Evolutionary conservation across 2,113 vertebrate genomes (phyloP).

Genomic region (Myotis lucifugus): DNA sequence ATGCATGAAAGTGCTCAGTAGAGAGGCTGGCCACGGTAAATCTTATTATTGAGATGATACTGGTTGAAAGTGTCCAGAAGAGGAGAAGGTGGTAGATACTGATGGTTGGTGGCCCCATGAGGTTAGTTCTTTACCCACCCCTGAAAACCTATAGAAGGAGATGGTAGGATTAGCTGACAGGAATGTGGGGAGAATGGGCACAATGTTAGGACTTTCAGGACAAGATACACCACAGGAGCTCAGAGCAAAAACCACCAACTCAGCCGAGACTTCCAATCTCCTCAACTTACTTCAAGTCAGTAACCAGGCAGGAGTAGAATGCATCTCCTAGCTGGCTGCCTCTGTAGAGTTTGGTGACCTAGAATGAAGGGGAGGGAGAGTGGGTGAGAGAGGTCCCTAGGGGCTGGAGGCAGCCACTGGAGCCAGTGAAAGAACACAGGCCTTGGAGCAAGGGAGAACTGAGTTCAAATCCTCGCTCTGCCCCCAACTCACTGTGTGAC

Average conservation of each 20-base stretch:
- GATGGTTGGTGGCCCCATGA: neutral
- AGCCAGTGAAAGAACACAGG: neutral
- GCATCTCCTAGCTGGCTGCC: constrained; percentile 75
- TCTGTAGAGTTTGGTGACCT: constrained; percentile 82
- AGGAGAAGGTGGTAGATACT: neutral
- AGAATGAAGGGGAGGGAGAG: constrained; percentile 30
- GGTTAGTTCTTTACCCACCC: neutral
- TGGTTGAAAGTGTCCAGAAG: neutral
- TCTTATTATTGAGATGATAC: neutral
- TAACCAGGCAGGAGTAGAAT: constrained; percentile 83
- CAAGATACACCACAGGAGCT: neutral
- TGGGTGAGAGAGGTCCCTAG: neutral
- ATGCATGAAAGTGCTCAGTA: neutral
- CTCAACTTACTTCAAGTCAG: constrained; percentile 81
- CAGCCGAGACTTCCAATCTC: neutral
- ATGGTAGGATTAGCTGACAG: neutral
- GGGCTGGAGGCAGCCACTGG: neutral
- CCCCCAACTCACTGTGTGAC: neutral
- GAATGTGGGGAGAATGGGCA: neutral
- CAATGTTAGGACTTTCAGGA: neutral
- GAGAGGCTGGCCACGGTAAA: neutral
- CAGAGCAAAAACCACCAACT: neutral
- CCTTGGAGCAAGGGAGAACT: neutral
- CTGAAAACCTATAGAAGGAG: neutral
- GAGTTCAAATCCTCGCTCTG: neutral